Base-by-base conservation (phyloP, 2,888 invertebrate genomes). In the Melieria omissa region DNA sequence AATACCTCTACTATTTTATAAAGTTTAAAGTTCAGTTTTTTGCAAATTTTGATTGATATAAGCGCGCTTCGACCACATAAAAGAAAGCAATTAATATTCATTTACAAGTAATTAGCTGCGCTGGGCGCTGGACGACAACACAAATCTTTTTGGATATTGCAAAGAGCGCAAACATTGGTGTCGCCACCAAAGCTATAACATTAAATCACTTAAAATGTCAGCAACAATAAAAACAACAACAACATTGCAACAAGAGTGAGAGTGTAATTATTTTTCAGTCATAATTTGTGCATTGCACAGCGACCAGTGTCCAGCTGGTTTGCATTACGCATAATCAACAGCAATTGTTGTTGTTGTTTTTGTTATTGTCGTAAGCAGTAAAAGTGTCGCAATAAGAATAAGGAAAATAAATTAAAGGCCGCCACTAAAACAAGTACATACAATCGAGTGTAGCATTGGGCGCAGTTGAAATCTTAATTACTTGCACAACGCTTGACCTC, bases 151-250 rank as follows among this genome's bases (percentile, higher is more conserved):
- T 58, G 52, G 52, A 52, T 45, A 55, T 7, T 54, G 67, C 44
- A 46, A 60, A 65, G 49, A 60, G 46, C 55, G 42, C 41, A 70
- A 69, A 65, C 55, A 68, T 54, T 65, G 63, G 49, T 67, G 73
- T 67, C 74, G 74, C 73, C 73, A 72, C 60, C 72, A 78, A 81
- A 82, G 29, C 84, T 81, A 83, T 84, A 81, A 83, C 83, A 82
- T 84, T 84, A 84, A 84, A 84, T 84, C 85, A 84, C 85, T 84
- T 84, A 80, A 83, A 82, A 83, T 84, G 84, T 83, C 84, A 84
- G 80, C 77, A 75, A 74, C 75, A 68, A 29, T 3, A 29, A 29
- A 2, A 29, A 29, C 29, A 29, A 29, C 29, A 29, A 29, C 29
- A 29, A 29, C 29, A 29, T 29, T 2, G 29, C 29, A 29, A 49